phyloP scores from a whole-genome alignment of 35 echinoderm and acorn worm species.

The Lytechinus variegatus region DNA sequence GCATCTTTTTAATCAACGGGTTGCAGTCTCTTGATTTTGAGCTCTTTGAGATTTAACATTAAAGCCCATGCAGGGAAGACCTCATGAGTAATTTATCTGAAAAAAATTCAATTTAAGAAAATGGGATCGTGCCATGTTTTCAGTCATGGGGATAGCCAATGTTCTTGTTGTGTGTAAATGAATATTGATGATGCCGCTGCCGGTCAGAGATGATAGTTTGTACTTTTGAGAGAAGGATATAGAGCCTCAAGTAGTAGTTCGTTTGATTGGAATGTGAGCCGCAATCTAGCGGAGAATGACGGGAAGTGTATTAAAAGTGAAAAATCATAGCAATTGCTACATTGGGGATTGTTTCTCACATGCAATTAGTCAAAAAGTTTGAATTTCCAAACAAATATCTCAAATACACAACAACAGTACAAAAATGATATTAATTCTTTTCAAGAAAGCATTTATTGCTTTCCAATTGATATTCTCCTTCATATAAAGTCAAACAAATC shows the following conservation, averaged over 20 bases:
- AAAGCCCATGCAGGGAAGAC: neutral
- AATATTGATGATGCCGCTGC: neutral
- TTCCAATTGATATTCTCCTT: too few relatives aligned
- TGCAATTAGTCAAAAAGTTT: too few relatives aligned
- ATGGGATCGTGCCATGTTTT: neutral
- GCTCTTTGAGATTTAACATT: neutral
- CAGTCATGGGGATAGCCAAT: neutral
- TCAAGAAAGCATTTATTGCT: too few relatives aligned
- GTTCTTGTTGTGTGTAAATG: conserved; percentile 2
- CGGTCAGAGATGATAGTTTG: neutral
- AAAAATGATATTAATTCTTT: too few relatives aligned
- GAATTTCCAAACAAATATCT: too few relatives aligned
- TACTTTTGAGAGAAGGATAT: neutral
- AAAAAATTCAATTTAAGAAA: neutral
- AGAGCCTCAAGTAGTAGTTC: neutral
- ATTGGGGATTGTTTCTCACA: neutral
- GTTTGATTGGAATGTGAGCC: neutral
- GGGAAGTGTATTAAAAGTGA: neutral
- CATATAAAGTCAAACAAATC: too few relatives aligned
- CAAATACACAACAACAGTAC: too few relatives aligned
- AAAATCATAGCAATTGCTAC: neutral
- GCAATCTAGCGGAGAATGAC: neutral
- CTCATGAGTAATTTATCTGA: neutral
- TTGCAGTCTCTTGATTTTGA: neutral
- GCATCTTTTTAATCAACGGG: neutral